Evolutionary conservation across 2,888 invertebrate species (phyloP).

Genomic region (Branchellion lobata): DNA sequence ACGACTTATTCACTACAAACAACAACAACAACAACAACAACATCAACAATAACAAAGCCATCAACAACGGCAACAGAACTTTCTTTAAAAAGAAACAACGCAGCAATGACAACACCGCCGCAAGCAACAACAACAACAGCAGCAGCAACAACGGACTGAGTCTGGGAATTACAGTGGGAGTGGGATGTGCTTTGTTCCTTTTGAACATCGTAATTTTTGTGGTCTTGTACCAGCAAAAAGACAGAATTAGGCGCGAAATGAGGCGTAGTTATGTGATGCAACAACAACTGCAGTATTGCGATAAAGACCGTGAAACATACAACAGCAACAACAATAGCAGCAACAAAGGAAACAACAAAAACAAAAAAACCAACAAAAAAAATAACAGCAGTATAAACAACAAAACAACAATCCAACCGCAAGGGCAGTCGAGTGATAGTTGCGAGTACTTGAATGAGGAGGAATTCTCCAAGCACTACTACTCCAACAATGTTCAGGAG

Average conservation of each 20-base stretch:
- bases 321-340: background rate
- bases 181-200: slow-evolving; percentile 86
- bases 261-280: slow-evolving; percentile 38
- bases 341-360: slow-evolving; percentile 16
- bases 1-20: background rate
- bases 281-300: slow-evolving; percentile 35
- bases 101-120: background rate
- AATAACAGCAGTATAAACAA: slow-evolving; percentile 5
- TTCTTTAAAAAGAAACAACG: background rate
- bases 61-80: slow-evolving; percentile 1
- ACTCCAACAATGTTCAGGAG: background rate
- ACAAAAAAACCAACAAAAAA: background rate
- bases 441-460: background rate
- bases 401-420: background rate
- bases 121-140: slow-evolving; percentile 1
- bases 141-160: slow-evolving; percentile 49
- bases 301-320: slow-evolving; percentile 35
- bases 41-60: background rate
- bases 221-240: slow-evolving; percentile 83
- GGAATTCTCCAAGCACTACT: slow-evolving; percentile 1
- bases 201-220: slow-evolving; percentile 89
- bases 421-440: background rate
- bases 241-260: slow-evolving; percentile 55
- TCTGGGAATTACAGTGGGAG: slow-evolving; percentile 71
- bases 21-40: background rate